Conservation (phyloP, 2,113 vertebrate species). For the Halichoerus grypus region DNA sequence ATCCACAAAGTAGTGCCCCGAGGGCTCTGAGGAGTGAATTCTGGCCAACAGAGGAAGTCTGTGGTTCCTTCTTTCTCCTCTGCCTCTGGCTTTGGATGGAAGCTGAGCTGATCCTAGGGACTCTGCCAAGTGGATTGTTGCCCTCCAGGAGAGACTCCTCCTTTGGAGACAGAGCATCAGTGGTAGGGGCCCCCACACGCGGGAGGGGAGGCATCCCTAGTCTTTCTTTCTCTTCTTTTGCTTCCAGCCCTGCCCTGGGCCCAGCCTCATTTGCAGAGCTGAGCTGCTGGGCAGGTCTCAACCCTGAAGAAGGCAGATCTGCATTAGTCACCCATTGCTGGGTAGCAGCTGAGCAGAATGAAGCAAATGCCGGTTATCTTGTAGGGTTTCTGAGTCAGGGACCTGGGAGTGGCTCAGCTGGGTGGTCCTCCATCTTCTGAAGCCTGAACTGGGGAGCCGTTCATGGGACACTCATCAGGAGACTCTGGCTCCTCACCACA, state of each 20-base stretch:
- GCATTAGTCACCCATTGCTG: background rate
- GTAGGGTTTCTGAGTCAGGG: background rate
- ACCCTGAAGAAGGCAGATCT: background rate
- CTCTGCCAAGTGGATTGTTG: background rate
- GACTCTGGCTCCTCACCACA: background rate
- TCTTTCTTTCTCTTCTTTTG: background rate
- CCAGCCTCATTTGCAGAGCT: background rate
- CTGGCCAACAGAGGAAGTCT: background rate
- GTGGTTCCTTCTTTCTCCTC: background rate
- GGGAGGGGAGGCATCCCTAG: too few relatives aligned
- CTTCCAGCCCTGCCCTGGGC: background rate
- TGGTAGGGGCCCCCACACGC: background rate
- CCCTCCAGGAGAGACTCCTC: too few relatives aligned
- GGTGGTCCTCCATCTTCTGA: background rate
- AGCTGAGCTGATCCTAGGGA: background rate
- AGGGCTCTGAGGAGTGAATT: background rate
- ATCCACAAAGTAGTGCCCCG: rapidly evolving
- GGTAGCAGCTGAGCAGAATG: background rate
- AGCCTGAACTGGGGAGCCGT: background rate
- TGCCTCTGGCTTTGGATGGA: background rate
- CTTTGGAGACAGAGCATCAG: background rate
- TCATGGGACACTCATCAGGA: rapidly evolving
- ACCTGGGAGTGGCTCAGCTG: background rate
- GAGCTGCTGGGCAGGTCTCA: background rate
- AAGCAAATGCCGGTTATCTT: too few relatives aligned